phyloP scores from a whole-genome alignment of 2,888 invertebrate species.

The Drosophila suboccidentalis region DNA sequence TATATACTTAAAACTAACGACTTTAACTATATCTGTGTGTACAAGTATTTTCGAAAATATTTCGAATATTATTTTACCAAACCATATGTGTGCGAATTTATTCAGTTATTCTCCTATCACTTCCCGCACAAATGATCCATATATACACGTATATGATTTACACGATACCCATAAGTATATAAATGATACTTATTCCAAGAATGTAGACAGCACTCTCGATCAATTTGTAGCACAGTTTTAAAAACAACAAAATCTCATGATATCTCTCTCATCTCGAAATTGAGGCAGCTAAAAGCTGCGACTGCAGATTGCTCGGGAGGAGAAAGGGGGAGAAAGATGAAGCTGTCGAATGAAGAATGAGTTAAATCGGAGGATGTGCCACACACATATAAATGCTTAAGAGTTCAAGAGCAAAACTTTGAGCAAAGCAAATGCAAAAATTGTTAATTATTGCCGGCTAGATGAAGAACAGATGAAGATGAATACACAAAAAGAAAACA shows the following conservation, averaged over 20 bases:
- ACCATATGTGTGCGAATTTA: constrained; percentile 64
- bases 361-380: constrained; percentile 58
- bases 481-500: constrained; percentile 20
- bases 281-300: constrained; percentile 62
- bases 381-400: constrained; percentile 47
- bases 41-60: constrained; percentile 32
- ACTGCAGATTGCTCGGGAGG: constrained; percentile 27
- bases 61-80: constrained; percentile 70
- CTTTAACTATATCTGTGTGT: constrained; percentile 54
- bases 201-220: constrained; percentile 10
- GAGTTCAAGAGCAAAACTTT: constrained; percentile 2
- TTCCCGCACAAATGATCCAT: constrained; percentile 10
- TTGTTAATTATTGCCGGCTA: constrained; percentile 36
- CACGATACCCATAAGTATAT: constrained; percentile 5
- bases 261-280: constrained; percentile 20
- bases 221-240: constrained; percentile 41
- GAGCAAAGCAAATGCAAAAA: constrained; percentile 25
- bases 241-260: not conserved
- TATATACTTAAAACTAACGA: constrained; percentile 24
- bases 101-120: constrained; percentile 31
- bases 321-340: not conserved
- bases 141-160: constrained; percentile 8
- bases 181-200: not conserved
- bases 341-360: constrained; percentile 14
- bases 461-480: constrained; percentile 12